These are phyloP conservation scores for Psilopsiagon aymara DNA, from an alignment of 2,113 vertebrate genomes.

Conservation along the genomic window DNA sequence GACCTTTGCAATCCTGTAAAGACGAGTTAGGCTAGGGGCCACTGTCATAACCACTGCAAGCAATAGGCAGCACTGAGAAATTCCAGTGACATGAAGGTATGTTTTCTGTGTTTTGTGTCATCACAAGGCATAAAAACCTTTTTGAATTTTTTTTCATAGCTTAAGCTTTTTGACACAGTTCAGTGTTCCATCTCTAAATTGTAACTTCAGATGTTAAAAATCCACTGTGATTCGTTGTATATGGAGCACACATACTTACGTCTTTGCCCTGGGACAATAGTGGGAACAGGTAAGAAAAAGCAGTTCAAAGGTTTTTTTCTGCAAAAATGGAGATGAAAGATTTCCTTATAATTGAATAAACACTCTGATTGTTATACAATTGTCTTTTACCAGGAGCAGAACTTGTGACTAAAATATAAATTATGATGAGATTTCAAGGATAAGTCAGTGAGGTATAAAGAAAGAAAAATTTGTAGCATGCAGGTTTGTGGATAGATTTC, in stretches of 20 bases:
- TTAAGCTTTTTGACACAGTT: not conserved
- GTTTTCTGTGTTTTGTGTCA: not conserved
- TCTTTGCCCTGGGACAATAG: not conserved
- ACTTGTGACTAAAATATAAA: not conserved
- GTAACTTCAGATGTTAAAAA: not conserved
- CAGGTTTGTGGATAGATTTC: not conserved
- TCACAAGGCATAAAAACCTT: not conserved
- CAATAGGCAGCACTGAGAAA: not conserved
- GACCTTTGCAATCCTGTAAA: not conserved
- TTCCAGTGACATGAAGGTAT: not conserved
- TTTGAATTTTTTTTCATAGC: not conserved
- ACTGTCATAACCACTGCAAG: not conserved
- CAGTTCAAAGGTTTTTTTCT: not conserved
- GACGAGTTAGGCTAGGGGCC: not conserved
- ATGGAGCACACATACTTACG: fast-evolving
- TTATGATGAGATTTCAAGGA: not conserved
- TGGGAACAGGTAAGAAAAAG: not conserved
- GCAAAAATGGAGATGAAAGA: not conserved
- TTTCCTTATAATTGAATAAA: not conserved
- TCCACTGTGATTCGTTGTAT: not conserved
- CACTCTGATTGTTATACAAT: not conserved
- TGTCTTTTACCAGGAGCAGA: fast-evolving
- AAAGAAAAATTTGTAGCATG: not conserved
- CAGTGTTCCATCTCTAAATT: not conserved
- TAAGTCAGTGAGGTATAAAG: not conserved